phyloP scores from a whole-genome alignment of 2,888 invertebrate genomes.

The Mongoloraphidia duomilia region DNA sequence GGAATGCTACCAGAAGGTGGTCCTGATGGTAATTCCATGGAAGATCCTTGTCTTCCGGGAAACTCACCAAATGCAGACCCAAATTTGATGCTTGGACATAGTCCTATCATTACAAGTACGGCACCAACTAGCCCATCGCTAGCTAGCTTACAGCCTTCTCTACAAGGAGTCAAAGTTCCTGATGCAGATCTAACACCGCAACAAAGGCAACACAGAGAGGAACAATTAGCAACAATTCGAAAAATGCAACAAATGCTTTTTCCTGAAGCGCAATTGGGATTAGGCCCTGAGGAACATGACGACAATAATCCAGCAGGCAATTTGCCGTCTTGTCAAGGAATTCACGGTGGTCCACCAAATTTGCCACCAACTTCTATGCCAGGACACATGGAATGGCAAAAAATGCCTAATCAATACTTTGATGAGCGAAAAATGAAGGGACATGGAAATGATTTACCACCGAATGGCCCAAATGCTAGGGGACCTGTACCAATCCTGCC shows the following conservation, averaged over 20 bases:
- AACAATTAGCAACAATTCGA: slow-evolving; percentile 76
- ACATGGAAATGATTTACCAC: slow-evolving; percentile 28
- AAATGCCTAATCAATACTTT: slow-evolving; percentile 75
- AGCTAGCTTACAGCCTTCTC: slow-evolving; percentile 40
- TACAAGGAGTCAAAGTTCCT: slow-evolving; percentile 76
- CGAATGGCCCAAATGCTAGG: slow-evolving; percentile 6
- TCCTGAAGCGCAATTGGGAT: slow-evolving; percentile 44
- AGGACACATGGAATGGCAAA: slow-evolving; percentile 79
- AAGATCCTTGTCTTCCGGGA: slow-evolving; percentile 1
- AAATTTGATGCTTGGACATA: slow-evolving; percentile 22
- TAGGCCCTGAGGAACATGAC: slow-evolving; percentile 15
- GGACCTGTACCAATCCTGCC: slow-evolving; percentile 1
- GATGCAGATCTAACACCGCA: slow-evolving; percentile 94
- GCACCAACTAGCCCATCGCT: slow-evolving; percentile 36
- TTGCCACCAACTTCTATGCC: slow-evolving; percentile 28
- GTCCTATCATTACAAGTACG: slow-evolving; percentile 26
- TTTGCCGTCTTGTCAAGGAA: slow-evolving; percentile 24
- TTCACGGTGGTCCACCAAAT: not conserved
- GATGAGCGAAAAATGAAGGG: slow-evolving; percentile 52
- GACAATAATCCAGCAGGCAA: slow-evolving; percentile 24
- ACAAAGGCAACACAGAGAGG: slow-evolving; percentile 86
- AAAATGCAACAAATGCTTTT: slow-evolving; percentile 90
- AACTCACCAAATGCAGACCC: slow-evolving; percentile 2
- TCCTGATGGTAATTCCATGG: not conserved
- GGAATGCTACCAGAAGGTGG: not conserved